These are phyloP conservation scores for Hanleya hanleyi DNA, from an alignment of 2,888 invertebrate genomes.

Conservation along the genomic window DNA sequence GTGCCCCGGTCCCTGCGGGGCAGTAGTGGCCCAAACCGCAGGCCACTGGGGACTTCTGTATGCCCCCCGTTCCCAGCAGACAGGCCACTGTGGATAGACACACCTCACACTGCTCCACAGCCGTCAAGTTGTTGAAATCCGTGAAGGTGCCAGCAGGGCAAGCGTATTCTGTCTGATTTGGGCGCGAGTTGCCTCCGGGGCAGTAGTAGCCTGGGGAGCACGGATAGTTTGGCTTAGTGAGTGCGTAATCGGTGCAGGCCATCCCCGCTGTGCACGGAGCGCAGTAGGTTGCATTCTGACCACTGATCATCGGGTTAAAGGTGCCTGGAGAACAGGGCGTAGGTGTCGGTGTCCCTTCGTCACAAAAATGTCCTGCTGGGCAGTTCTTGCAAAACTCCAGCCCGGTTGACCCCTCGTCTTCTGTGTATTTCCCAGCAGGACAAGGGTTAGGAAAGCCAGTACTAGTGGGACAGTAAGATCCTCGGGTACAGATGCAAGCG, in stretches of 20 bases:
- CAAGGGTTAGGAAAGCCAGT: conserved; percentile 54
- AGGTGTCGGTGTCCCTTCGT: conserved; percentile 51
- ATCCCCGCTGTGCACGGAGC: conserved; percentile 58
- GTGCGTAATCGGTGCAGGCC: conserved; percentile 61
- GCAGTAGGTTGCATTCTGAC: conserved; percentile 46
- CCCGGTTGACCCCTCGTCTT: conserved; percentile 58
- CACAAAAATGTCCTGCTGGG: conserved; percentile 47
- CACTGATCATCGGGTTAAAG: conserved; percentile 54
- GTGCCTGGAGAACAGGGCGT: conserved; percentile 62
- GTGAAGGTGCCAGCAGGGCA: conserved; percentile 69
- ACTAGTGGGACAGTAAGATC: conserved; percentile 59
- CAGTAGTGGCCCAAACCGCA: conserved; percentile 69
- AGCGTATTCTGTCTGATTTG: conserved; percentile 63
- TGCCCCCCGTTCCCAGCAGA: conserved; percentile 65
- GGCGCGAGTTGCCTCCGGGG: conserved; percentile 62
- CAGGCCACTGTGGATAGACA: conserved; percentile 63
- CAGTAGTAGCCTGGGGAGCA: conserved; percentile 70
- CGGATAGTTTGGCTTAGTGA: conserved; percentile 59
- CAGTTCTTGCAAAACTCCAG: conserved; percentile 55
- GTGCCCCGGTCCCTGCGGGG: conserved; percentile 58
- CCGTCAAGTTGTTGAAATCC: conserved; percentile 65
- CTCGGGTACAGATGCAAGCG: conserved; percentile 63
- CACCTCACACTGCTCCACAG: conserved; percentile 58
- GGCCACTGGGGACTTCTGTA: conserved; percentile 63
- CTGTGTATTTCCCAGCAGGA: conserved; percentile 66